phyloP scores from a whole-genome alignment of 2,888 invertebrate species.

The Microctonus hyperodae region DNA sequence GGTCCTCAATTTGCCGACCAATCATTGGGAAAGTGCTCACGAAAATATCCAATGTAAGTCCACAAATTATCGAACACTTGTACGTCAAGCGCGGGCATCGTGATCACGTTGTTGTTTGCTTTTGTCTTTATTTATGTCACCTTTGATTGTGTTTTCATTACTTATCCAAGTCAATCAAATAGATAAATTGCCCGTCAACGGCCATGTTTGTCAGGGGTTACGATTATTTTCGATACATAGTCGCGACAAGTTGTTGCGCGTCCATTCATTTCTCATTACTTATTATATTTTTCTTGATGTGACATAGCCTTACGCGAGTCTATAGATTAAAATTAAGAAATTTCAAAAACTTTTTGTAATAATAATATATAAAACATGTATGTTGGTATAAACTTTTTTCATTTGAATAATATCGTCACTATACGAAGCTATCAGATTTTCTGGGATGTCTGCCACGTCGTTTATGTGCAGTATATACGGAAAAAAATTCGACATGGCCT shows the following conservation, averaged over 20 bases:
- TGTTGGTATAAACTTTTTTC: too few species aligned
- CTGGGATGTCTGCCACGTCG: background rate
- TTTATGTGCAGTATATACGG: background rate
- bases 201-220: conserved; percentile 37
- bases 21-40: conserved; percentile 83
- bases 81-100: conserved; percentile 31
- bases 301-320: background rate
- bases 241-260: background rate
- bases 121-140: background rate
- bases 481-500: background rate
- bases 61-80: conserved; percentile 71
- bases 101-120: conserved; percentile 20
- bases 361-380: too few species aligned
- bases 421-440: background rate
- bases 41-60: conserved; percentile 78
- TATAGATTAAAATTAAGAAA: too few species aligned
- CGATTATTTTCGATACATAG: conserved; percentile 15
- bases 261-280: background rate
- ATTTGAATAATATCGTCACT: too few species aligned
- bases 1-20: conserved; percentile 87
- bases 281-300: background rate
- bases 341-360: background rate
- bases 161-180: conserved; percentile 15
- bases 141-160: conserved; percentile 8
- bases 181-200: conserved; percentile 34